Evolutionary conservation across 1,140 invertebrate genomes (phyloP), one percentile per base, ranked within the genome.

Genomic region (Zaprionus africanus): DNA sequence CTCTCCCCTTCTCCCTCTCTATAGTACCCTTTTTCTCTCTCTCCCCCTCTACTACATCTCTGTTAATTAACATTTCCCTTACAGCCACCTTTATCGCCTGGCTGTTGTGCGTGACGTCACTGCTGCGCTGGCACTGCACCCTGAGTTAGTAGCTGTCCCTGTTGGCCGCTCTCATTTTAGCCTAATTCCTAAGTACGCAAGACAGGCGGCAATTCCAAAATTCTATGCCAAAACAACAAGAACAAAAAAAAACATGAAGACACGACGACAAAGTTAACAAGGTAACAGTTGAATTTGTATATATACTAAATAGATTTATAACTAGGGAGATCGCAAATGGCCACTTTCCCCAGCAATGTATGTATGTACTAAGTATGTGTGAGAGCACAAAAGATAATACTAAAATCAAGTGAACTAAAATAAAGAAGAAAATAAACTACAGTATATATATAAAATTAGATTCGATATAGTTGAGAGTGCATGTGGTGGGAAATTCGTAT

Each of bases 241-340:
- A 53, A 67, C 38, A 22, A 22, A 22, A 1, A 22, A 22, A 0
- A 62, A 56, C 13, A 13, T 41, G 53, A 51, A 19, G 22, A 31
- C 17, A 54, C 41, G 54, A 36, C 54, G 60, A 71, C 11, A 87
- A 68, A 90, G 81, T 90, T 86, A 90, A 90, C 82, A 90, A 78
- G 68, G 81, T 63, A 84, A 90, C 78, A 67, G 85, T 88, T 88
- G 84, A 87, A 90, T 88, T 81, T 88, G 84, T 90, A 84, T 58
- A 76, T 76, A 75, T 54, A 22, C 22, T 22, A 66, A 24, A 61
- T 61, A 64, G 31, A 57, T 36, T 28, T 38, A 22, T 51, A 62
- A 31, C 41, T 58, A 56, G 64, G 38, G 24, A 49, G 24, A 60
- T 34, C 43, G 61, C 66, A 84, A 74, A 81, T 22, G 46, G 76